Evolutionary conservation across 2,113 vertebrate species (phyloP).

Genomic region (Centrocercus urophasianus): DNA sequence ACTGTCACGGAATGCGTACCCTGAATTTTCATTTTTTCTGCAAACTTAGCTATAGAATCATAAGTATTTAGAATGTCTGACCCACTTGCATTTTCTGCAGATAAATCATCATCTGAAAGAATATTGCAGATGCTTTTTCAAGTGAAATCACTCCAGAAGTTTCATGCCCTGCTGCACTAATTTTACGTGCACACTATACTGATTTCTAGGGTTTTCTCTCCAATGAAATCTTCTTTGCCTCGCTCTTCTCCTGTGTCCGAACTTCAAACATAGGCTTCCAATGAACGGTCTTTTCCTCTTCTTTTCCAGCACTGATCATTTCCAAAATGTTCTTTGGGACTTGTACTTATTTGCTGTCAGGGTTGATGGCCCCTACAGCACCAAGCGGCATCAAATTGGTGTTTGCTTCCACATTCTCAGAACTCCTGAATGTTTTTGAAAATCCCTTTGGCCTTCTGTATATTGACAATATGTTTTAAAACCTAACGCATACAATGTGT

Average conservation of each 20-base stretch:
- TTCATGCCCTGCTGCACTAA: background rate
- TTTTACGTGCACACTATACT: accelerated
- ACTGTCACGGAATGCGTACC: background rate
- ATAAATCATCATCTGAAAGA: background rate
- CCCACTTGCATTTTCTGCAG: background rate
- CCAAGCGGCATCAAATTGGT: background rate
- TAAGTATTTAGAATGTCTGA: background rate
- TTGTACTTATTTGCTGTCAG: background rate
- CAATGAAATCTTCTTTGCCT: background rate
- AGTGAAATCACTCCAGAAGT: background rate
- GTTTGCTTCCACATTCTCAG: background rate
- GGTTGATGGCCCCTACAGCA: background rate
- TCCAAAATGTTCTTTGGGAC: background rate
- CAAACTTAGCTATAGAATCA: background rate
- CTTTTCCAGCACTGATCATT: background rate
- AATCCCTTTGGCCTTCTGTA: background rate
- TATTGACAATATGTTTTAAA: background rate
- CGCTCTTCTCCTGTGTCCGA: accelerated
- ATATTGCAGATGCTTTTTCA: background rate
- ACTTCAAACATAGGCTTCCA: background rate
- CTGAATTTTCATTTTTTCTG: background rate
- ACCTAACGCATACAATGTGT: background rate
- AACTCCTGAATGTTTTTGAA: background rate
- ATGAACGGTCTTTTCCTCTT: background rate
- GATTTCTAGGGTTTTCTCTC: background rate